phyloP scores from a whole-genome alignment of 2,888 invertebrate species.

The Cremastinae sp. region DNA sequence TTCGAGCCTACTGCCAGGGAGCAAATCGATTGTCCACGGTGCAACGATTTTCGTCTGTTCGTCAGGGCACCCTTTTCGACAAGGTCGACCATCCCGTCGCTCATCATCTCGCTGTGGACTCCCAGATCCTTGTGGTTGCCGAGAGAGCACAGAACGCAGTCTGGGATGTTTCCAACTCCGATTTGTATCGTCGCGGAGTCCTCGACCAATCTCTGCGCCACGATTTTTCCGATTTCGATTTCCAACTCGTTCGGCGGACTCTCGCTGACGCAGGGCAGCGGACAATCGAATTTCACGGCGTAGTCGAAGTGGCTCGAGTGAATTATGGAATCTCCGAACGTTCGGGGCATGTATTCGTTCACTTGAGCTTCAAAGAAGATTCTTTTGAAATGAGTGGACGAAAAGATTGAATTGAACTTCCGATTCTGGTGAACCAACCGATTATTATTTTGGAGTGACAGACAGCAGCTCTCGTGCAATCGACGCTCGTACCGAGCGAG shows the following conservation, averaged over 20 bases:
- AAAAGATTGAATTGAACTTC: background rate
- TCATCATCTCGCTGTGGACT: constrained; percentile 98
- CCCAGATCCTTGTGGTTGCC: constrained; percentile 95
- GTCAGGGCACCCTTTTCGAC: constrained; percentile 93
- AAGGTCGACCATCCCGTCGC: constrained; percentile 94
- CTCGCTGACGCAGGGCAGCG: constrained; percentile 87
- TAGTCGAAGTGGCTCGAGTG: constrained; percentile 96
- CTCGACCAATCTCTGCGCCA: constrained; percentile 94
- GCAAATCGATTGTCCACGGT: constrained; percentile 94
- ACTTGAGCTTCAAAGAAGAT: constrained; percentile 85
- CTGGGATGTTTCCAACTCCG: constrained; percentile 97
- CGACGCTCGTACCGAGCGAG: constrained; percentile 95
- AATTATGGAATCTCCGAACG: constrained; percentile 94
- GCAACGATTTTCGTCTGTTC: constrained; percentile 90
- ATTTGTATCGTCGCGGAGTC: constrained; percentile 97
- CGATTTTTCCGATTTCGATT: constrained; percentile 90
- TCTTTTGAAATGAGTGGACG: background rate
- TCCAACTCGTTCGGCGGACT: constrained; percentile 85
- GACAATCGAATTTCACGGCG: constrained; percentile 87
- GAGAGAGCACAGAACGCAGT: constrained; percentile 91
- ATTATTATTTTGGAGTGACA: constrained; percentile 92
- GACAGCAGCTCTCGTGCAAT: constrained; percentile 93
- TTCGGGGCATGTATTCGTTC: constrained; percentile 94
- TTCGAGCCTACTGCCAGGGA: constrained; percentile 95
- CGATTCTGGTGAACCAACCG: constrained; percentile 83